A percentile compares a stretch with the other conserved stretches of the same genome.
Evolutionary conservation across 2,113 vertebrate species (phyloP).

Genomic region (Cyanoramphus novaezelandiae): DNA sequence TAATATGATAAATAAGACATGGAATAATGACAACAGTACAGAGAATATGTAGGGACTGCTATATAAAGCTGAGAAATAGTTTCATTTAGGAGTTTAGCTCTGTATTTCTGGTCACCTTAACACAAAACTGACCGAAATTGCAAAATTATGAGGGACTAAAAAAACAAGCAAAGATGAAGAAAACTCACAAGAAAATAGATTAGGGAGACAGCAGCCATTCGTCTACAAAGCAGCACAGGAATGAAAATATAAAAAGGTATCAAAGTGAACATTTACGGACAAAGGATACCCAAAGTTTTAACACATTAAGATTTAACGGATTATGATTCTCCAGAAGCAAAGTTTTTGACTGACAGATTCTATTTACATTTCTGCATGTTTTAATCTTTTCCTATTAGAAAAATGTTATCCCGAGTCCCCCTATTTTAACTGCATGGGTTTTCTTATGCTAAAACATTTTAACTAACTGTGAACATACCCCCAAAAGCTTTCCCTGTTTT

Average conservation of each 20-base stretch:
- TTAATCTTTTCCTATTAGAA: not conserved
- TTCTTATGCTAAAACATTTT: not conserved
- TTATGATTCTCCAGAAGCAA: not conserved
- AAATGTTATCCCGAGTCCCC: not conserved
- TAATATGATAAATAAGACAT: not conserved
- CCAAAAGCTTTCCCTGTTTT: not conserved
- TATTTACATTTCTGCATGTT: not conserved
- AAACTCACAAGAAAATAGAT: not conserved
- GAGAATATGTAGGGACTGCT: not conserved
- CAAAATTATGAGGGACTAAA: not conserved
- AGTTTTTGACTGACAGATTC: not conserved
- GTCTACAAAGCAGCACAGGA: not conserved
- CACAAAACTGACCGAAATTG: not conserved
- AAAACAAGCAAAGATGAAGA: not conserved
- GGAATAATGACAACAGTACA: not conserved
- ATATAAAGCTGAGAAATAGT: not conserved
- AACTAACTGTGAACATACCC: no score
- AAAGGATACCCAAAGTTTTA: not conserved
- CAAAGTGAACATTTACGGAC: not conserved
- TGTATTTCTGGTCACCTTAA: not conserved
- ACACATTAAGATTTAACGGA: not conserved
- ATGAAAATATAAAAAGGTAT: not conserved
- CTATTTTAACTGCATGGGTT: not conserved
- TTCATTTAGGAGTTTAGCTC: not conserved
- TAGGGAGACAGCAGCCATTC: not conserved